phyloP scores from a whole-genome alignment of 2,888 invertebrate genomes.

The Torymus aiolomorphi region DNA sequence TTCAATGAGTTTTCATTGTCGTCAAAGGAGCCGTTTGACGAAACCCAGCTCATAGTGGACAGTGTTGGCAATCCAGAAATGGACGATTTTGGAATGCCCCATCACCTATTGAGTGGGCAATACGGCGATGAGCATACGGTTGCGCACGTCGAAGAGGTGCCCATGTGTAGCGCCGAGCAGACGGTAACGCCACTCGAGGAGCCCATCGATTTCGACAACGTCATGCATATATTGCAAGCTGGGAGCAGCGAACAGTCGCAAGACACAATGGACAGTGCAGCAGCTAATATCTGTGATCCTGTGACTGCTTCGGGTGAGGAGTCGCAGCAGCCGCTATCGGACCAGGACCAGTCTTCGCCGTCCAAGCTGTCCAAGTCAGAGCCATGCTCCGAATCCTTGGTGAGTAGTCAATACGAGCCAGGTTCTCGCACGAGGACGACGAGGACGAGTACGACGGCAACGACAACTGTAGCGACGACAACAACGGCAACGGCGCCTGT shows the following conservation, averaged over 20 bases:
- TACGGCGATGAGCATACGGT: constrained; percentile 30
- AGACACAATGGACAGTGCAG: background rate
- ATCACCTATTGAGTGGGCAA: constrained; percentile 12
- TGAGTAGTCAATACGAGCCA: constrained; percentile 4
- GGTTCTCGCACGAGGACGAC: constrained; percentile 3
- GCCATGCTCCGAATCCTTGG: constrained; percentile 7
- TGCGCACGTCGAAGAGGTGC: constrained; percentile 37
- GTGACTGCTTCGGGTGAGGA: background rate
- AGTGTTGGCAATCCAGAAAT: constrained; percentile 54
- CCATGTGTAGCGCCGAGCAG: constrained; percentile 24
- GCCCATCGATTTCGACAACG: constrained; percentile 50
- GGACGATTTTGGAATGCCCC: constrained; percentile 50
- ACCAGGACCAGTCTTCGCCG: constrained; percentile 11
- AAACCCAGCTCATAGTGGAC: constrained; percentile 47
- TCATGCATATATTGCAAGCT: constrained; percentile 48
- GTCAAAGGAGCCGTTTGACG: constrained; percentile 38
- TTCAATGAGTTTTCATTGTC: constrained; percentile 53
- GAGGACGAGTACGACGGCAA: background rate
- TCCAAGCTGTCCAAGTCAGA: constrained; percentile 33
- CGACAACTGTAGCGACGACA: background rate
- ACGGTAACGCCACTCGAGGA: constrained; percentile 32
- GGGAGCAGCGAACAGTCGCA: constrained; percentile 13
- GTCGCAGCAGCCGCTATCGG: constrained; percentile 4
- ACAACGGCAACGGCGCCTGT: constrained; percentile 21
- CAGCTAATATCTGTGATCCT: constrained; percentile 29